phyloP scores from a whole-genome alignment of 2,888 invertebrate genomes.

The Fissipunctia ypsillon region DNA sequence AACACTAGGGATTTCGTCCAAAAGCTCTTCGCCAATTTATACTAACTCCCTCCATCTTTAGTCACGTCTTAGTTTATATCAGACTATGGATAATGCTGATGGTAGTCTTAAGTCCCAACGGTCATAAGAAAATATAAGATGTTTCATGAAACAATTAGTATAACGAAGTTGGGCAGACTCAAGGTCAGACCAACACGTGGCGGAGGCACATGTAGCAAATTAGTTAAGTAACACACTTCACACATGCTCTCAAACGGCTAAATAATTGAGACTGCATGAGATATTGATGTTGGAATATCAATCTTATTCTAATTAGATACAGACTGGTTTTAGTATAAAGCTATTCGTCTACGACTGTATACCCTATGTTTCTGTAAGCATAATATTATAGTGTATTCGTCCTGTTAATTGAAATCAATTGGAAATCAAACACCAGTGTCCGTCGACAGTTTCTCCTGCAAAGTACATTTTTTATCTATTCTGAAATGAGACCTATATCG shows the following conservation, averaged over 20 bases:
- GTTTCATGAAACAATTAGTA: constrained; percentile 1
- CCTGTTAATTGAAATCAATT: background rate
- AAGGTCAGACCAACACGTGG: constrained; percentile 48
- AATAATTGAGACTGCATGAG: constrained; percentile 39
- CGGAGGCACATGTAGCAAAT: constrained; percentile 38
- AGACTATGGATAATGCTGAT: background rate
- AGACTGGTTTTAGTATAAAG: background rate
- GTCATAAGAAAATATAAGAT: constrained; percentile 7
- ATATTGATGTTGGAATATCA: constrained; percentile 3
- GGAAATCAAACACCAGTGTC: background rate
- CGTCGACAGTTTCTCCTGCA: too few relatives aligned
- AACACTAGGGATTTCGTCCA: background rate
- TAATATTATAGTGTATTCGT: background rate
- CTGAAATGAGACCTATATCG: background rate
- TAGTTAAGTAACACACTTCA: constrained; percentile 26
- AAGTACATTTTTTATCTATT: background rate
- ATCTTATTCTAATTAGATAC: fast-evolving
- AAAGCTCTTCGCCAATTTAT: background rate
- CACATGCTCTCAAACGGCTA: constrained; percentile 35
- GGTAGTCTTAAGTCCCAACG: background rate
- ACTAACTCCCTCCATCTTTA: background rate
- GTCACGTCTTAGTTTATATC: background rate
- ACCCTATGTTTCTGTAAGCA: background rate
- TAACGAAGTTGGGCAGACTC: constrained; percentile 7
- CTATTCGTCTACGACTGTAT: background rate